Percentiles rank a stretch among this genome's conserved stretches.
phyloP scores from a whole-genome alignment of 2,888 invertebrate genomes.

The Itoplectis maculator region DNA sequence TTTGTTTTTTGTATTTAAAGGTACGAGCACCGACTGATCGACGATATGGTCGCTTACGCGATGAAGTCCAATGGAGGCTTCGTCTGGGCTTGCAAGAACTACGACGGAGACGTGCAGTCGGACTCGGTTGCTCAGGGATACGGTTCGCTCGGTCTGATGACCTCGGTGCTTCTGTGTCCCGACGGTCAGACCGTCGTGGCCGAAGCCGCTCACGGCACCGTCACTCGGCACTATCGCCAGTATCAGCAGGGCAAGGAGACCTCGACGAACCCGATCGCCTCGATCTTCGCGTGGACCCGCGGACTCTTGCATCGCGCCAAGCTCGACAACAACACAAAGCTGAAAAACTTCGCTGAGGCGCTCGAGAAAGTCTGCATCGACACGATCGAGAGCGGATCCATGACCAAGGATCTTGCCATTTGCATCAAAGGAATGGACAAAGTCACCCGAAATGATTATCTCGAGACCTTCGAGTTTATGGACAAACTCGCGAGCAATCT shows the following conservation, averaged over 20 bases:
- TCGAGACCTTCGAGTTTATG: conserved; percentile 99
- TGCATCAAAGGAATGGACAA: conserved; percentile 97
- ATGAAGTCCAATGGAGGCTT: conserved; percentile 99
- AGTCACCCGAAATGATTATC: conserved; percentile 92
- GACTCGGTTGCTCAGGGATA: conserved; percentile 99
- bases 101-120: conserved; percentile 99
- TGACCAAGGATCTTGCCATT: conserved; percentile 99
- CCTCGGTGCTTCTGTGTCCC: conserved; percentile 97
- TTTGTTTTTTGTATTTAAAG: too few species aligned
- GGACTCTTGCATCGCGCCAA: conserved; percentile 97
- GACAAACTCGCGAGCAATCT: conserved; percentile 97
- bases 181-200: conserved; percentile 99
- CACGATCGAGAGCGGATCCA: conserved; percentile 96
- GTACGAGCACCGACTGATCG: conserved; percentile 98
- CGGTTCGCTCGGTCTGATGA: conserved; percentile 99
- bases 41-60: conserved; percentile 99
- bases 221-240: conserved; percentile 95
- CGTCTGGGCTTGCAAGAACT: conserved; percentile 99
- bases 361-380: conserved; percentile 96
- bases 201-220: conserved; percentile 99
- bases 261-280: conserved; percentile 99
- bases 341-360: conserved; percentile 93
- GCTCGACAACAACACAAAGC: conserved; percentile 92
- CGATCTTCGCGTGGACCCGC: conserved; percentile 99
- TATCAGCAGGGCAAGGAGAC: conserved; percentile 98